phyloP scores from a whole-genome alignment of 2,888 invertebrate genomes.

The Stegophylla sp. region DNA sequence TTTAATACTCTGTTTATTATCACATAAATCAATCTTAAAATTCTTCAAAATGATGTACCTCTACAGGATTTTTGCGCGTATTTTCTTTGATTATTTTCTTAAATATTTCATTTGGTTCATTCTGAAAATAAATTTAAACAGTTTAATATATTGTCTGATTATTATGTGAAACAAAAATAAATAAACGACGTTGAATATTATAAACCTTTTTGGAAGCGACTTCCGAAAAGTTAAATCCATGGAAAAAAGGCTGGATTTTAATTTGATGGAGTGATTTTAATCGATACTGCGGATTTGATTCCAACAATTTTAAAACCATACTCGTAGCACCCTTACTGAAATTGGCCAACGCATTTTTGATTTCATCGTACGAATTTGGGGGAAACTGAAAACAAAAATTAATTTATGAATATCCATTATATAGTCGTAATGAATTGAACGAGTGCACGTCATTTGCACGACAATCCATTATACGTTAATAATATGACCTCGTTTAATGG shows the following conservation, averaged over 20 bases:
- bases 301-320: constrained; percentile 35
- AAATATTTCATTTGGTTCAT: constrained; percentile 33
- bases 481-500: constrained; percentile 29
- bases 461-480: neutral
- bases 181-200: neutral
- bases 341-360: constrained; percentile 1
- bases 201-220: constrained; percentile 30
- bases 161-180: neutral
- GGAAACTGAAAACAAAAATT: constrained; percentile 37
- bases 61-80: neutral
- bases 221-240: constrained; percentile 33
- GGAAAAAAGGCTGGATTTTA: constrained; percentile 45
- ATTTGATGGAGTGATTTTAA: constrained; percentile 38
- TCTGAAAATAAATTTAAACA: constrained; percentile 1
- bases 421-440: neutral
- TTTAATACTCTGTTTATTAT: neutral
- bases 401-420: neutral
- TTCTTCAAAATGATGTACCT: constrained; percentile 29
- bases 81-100: neutral
- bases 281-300: constrained; percentile 29
- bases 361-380: constrained; percentile 27
- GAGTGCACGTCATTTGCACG: constrained; percentile 1
- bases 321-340: constrained; percentile 19
- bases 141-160: neutral
- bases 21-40: constrained; percentile 28